Evolutionary conservation across 2,797 vertebrate genomes (phyloP).

Genomic region (Premnoplex brunnescens): DNA sequence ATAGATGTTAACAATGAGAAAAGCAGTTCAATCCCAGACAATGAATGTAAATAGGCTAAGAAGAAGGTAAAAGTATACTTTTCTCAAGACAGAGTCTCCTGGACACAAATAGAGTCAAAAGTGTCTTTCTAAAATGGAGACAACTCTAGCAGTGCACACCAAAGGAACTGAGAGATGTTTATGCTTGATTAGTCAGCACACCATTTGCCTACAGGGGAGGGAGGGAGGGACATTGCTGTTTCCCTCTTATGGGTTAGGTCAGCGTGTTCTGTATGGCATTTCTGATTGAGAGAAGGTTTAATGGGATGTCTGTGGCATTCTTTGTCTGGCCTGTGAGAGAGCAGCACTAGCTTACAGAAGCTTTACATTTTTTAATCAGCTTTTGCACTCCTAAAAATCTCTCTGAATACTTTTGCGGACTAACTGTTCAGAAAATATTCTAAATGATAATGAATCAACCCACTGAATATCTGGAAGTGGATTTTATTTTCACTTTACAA

Average conservation of each 20-base stretch:
- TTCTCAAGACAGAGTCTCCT: background rate
- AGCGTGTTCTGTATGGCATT: background rate
- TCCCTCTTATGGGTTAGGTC: background rate
- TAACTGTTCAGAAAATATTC: background rate
- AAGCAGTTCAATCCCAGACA: background rate
- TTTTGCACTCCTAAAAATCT: background rate
- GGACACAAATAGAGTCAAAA: background rate
- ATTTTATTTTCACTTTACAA: background rate
- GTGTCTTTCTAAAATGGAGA: background rate
- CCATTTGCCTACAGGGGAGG: background rate
- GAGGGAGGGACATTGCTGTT: background rate
- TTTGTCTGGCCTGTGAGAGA: background rate
- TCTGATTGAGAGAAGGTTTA: background rate
- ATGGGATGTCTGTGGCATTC: background rate
- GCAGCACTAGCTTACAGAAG: background rate
- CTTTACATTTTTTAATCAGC: background rate
- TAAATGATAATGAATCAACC: background rate
- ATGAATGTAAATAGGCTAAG: background rate
- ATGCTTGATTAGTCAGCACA: background rate
- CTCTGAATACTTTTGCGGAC: background rate
- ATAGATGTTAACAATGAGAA: background rate
- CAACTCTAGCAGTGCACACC: accelerated
- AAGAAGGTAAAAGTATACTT: background rate
- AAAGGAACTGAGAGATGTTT: accelerated
- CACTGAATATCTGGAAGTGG: background rate